Evolutionary conservation across 2,797 vertebrate species (phyloP), one percentile per base, ranked within the genome.

Genomic region (Lagodon rhomboides): DNA sequence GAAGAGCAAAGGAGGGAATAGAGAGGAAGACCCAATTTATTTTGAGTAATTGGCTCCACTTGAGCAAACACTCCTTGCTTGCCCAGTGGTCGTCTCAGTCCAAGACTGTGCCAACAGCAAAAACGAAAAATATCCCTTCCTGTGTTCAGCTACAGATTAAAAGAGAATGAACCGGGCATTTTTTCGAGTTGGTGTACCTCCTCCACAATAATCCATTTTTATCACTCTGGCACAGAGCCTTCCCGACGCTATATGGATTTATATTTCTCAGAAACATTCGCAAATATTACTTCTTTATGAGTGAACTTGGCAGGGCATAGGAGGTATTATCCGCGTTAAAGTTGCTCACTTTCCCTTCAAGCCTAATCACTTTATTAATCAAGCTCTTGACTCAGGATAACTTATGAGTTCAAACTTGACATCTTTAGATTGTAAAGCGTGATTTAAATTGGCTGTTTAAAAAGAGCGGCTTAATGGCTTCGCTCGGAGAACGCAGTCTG

Each of bases 1-100:
- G 85, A 79, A 90, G 88, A 83, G 90, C 82, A 89, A 88, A 90
- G 71, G 64, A 79, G 83, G 77, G 79, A 88, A 86, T 68, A 70
- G 82, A 91, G 89, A 94, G 93, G 94, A 95, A 93, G 90, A 94
- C 92, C 90, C 92, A 94, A 94, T 95, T 95, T 95, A 95, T 94
- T 95, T 94, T 87, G 87, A 92, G 93, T 95, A 95, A 95, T 95
- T 96, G 94, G 94, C 95, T 95, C 91, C 94, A 95, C 95, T 95
- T 96, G 95, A 95, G 93, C 91, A 95, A 95, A 95, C 93, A 95
- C 85, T 83, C 78, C 79, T 83, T 85, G 89, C 91, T 90, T 89
- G 86, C 89, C 87, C 91, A 87, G 84, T 93, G 91, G 91, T 90
- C 88, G 76, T 83, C 88, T 93, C 80, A 75, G 77, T 90, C 86